These are phyloP conservation scores for Caenorhabditis sp. DNA, from an alignment of 2,888 invertebrate genomes.

Conservation along the genomic window DNA sequence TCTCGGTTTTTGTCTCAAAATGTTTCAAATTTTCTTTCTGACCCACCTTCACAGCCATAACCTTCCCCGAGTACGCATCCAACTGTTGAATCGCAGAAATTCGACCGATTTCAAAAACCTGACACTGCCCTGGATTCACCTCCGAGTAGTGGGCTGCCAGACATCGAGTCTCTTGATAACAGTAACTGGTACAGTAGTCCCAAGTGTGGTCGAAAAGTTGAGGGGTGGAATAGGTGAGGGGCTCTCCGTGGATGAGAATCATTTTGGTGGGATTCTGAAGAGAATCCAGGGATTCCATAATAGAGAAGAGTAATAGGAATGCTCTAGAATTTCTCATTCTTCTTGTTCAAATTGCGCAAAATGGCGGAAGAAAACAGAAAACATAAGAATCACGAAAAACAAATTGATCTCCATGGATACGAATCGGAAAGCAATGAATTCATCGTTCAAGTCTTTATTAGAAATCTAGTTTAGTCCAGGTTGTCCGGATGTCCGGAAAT, in stretches of 20 bases:
- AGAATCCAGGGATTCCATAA: background rate
- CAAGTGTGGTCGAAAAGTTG: background rate
- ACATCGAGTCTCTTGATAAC: background rate
- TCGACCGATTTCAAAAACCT: background rate
- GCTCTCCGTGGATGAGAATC: conserved; percentile 8
- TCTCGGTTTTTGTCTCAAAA: too few species aligned
- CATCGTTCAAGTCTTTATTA: too few species aligned
- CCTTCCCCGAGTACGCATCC: conserved; percentile 4
- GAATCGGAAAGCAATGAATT: too few species aligned
- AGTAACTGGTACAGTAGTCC: background rate
- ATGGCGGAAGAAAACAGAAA: too few species aligned
- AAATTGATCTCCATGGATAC: too few species aligned
- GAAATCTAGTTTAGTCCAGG: too few species aligned
- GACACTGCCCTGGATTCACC: background rate
- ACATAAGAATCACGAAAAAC: too few species aligned
- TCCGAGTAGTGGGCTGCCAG: background rate
- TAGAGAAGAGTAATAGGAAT: too few species aligned
- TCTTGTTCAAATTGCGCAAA: too few species aligned
- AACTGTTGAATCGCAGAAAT: background rate
- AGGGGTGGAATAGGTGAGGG: background rate
- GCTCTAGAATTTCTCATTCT: too few species aligned
- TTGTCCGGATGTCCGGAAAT: too few species aligned
- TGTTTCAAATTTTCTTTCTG: background rate
- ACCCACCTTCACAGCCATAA: conserved; percentile 12
- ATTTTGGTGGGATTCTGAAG: conserved; percentile 12